Percentiles rank a stretch among this genome's conserved stretches.
Evolutionary conservation across 2,888 invertebrate species (phyloP).

Genomic region (Heterodera filipjevi): DNA sequence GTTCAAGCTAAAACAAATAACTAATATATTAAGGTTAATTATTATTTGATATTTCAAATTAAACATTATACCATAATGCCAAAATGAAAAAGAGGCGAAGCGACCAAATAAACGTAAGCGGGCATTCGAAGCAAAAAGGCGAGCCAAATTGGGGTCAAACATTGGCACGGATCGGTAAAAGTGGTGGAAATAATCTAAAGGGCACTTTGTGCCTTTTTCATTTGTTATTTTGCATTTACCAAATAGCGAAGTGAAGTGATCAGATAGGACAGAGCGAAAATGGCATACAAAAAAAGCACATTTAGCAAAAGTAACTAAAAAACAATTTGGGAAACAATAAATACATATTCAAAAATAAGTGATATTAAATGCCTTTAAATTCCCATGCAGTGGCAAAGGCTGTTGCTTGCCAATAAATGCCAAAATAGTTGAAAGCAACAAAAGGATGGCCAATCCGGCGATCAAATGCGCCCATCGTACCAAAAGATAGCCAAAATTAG

Average conservation of each 20-base stretch:
- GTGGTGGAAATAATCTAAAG: constrained; percentile 10
- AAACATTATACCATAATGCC: constrained; percentile 7
- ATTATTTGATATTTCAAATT: neutral
- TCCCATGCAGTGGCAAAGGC: constrained; percentile 5
- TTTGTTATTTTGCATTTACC: neutral
- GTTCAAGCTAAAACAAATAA: neutral
- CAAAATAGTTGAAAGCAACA: neutral
- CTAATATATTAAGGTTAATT: neutral
- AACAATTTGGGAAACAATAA: neutral
- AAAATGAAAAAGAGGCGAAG: constrained; percentile 21
- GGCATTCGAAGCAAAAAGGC: constrained; percentile 26
- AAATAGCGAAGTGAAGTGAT: constrained; percentile 16
- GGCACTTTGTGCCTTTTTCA: constrained; percentile 2
- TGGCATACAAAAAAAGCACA: neutral
- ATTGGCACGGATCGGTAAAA: neutral
- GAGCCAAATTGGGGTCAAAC: constrained; percentile 25
- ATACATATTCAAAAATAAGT: neutral
- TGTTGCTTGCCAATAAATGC: neutral
- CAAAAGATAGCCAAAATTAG: neutral
- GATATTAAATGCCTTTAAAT: neutral
- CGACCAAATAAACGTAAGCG: constrained; percentile 13
- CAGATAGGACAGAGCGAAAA: constrained; percentile 12
- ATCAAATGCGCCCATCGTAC: neutral
- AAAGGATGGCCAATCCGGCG: neutral
- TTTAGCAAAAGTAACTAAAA: constrained; percentile 11